Evolutionary conservation across 2,888 invertebrate genomes (phyloP), one percentile per base, ranked within the genome.

Genomic region (Caenorhabditis sinica): DNA sequence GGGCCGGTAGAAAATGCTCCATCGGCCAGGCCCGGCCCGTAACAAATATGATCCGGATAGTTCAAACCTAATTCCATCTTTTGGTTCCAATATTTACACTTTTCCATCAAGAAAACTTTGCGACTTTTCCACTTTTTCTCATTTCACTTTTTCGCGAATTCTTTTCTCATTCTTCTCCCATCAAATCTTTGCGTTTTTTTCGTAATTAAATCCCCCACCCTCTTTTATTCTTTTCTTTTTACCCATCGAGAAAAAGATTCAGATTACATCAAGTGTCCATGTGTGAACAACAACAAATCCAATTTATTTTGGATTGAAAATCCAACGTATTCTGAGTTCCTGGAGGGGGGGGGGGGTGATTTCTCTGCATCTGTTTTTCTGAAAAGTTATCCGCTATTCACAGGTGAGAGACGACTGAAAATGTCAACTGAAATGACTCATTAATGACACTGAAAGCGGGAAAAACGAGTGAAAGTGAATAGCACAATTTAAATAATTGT

Each of bases 161-260:
- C 49, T 30, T 30, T 40, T 56, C 40, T 30, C 20, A 40, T 36
- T 49, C 11, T 20, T 20, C 30, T 66, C 20, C 20, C 72, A 23
- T 45, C 60, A 53, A 45, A 43, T 13, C 40, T 30, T 61, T 13
- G 40, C 33, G 28, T n/a, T 36, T 61, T 56, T 25, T 51, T 30
- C 25, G 61, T 63, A 63, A 73, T 73, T 73, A 73, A 73, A 73
- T 63, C 49, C 25, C 28, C n/a, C n/a, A n/a, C n/a, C n/a, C n/a
- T n/a, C n/a, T n/a, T n/a, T n/a, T n/a, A n/a, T n/a, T 25, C 11
- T 30, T 36, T n/a, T 25, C 28, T 17, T 25, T 36, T 53, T 56
- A n/a, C 58, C 28, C 25, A 36, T 49, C 60, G 28, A 45, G 28
- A 60, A 60, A 58, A 36, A 60, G 61, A 73, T 73, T 73, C 33